Percentiles rank a stretch among this genome's conserved stretches.
phyloP scores from a whole-genome alignment of 2,888 invertebrate species.

The Creontiades dilutus region DNA sequence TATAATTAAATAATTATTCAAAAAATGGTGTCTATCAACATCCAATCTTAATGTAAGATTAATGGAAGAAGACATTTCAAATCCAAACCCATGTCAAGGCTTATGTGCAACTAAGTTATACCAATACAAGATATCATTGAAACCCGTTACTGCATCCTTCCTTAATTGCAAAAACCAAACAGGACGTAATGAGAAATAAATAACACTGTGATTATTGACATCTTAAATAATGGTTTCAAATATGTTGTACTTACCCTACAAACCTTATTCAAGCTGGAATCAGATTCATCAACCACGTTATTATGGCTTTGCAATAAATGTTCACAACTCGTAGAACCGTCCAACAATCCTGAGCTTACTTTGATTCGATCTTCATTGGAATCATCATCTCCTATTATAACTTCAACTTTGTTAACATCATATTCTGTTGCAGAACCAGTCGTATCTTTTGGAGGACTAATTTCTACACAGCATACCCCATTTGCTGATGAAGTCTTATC shows the following conservation, averaged over 20 bases:
- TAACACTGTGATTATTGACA: no score
- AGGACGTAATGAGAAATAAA: no score
- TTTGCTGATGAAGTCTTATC: background rate
- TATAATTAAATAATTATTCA: no score
- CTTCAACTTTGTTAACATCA: background rate
- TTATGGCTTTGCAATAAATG: background rate
- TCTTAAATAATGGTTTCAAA: no score
- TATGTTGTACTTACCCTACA: background rate
- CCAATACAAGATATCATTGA: no score
- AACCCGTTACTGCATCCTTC: no score
- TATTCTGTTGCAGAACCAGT: background rate
- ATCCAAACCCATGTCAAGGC: no score
- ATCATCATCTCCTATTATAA: background rate
- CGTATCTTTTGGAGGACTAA: background rate
- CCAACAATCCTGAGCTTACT: background rate
- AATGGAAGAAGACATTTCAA: no score
- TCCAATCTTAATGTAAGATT: no score
- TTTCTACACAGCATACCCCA: background rate
- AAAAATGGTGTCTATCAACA: no score
- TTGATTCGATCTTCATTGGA: background rate
- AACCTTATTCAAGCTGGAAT: background rate
- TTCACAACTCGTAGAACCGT: background rate
- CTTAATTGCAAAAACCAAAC: no score
- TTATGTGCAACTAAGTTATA: no score
- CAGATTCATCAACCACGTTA: background rate